A percentile compares a stretch with the other conserved stretches of the same genome.
Conservation (phyloP, 1,140 invertebrate species). For the Chionoecetes opilio region DNA sequence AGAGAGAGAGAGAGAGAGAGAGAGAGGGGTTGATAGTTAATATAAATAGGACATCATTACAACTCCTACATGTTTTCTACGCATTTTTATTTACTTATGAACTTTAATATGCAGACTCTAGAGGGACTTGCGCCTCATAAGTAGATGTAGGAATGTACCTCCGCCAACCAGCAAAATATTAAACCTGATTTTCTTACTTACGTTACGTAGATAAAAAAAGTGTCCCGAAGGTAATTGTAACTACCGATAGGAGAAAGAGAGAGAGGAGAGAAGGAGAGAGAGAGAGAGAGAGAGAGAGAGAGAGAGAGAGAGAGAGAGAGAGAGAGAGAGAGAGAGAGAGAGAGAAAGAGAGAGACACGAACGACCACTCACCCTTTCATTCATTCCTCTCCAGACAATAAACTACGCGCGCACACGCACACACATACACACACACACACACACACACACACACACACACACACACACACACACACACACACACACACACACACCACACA, state of each 20-base stretch:
- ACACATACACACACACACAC: constrained; percentile 34
- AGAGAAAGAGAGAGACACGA: neutral
- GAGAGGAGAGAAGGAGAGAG: neutral
- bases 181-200: too few relatives aligned
- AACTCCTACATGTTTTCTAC: too few relatives aligned
- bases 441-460: constrained; percentile 46
- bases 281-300: constrained; percentile 46
- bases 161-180: too few relatives aligned
- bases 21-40: too few relatives aligned
- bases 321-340: constrained; percentile 46
- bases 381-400: neutral
- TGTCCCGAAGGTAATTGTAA: neutral
- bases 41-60: too few relatives aligned
- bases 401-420: neutral
- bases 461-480: constrained; percentile 41
- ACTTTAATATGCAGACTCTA: too few relatives aligned
- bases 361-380: neutral
- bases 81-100: too few relatives aligned
- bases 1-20: too few relatives aligned
- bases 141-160: too few relatives aligned
- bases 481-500: constrained; percentile 39
- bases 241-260: neutral
- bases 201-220: too few relatives aligned
- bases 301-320: constrained; percentile 46
- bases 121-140: too few relatives aligned